Conservation (phyloP, 1,140 invertebrate species). For the Hypsibius dujardini region DNA sequence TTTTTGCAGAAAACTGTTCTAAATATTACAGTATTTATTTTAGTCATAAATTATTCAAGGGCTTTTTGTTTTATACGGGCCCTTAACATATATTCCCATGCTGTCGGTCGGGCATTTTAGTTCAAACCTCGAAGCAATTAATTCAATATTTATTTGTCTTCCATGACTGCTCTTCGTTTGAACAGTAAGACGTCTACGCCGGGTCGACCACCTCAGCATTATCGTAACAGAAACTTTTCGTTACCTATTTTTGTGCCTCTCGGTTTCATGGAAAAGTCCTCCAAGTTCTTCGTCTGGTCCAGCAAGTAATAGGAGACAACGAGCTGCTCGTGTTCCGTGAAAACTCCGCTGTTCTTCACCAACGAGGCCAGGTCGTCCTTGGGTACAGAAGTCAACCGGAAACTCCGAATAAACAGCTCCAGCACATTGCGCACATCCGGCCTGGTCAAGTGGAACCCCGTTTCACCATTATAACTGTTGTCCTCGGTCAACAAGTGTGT, state of each 20-base stretch:
- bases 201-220: no score
- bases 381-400: constrained; percentile 1
- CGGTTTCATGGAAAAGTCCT: constrained; percentile 12
- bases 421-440: background rate
- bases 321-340: constrained; percentile 16
- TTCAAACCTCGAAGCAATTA: no score
- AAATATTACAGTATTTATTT: no score
- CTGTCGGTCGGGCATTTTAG: no score
- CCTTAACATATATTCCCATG: no score
- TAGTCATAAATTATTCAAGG: no score
- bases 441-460: background rate
- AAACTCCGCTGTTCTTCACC: constrained; percentile 15
- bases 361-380: constrained; percentile 7
- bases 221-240: no score
- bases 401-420: constrained; percentile 7
- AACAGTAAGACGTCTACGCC: no score
- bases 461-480: background rate
- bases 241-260: background rate
- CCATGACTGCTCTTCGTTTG: no score
- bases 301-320: constrained; percentile 1
- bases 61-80: no score
- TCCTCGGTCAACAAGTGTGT: background rate
- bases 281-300: constrained; percentile 14
- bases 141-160: no score
- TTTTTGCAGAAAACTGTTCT: no score